Percentiles rank a stretch among this genome's conserved stretches.
These are phyloP conservation scores for Caenorhabditis sulstoni DNA, from an alignment of 2,888 invertebrate species.

Conservation along the genomic window DNA sequence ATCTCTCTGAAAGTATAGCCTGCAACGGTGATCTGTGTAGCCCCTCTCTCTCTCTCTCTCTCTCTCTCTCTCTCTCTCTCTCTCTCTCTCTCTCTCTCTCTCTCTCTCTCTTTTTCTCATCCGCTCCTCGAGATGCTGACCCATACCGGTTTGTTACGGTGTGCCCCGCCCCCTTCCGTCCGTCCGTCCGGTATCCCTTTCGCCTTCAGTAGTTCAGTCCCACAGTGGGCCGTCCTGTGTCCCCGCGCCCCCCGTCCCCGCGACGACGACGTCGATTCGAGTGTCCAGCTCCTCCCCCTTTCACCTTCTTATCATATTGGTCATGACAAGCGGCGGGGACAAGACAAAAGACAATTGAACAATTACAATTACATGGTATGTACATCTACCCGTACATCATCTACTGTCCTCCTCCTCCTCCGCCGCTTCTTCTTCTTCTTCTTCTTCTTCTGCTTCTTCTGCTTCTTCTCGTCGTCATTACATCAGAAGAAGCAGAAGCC, in stretches of 20 bases:
- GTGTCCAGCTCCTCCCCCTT: conserved; percentile 52
- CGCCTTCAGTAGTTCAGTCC: conserved; percentile 15
- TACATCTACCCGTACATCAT: conserved; percentile 54
- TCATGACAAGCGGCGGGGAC: conserved; percentile 49
- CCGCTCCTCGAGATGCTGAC: conserved; percentile 10
- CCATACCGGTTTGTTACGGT: conserved; percentile 52
- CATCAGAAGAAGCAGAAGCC: conserved; percentile 54
- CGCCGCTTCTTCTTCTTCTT: conserved; percentile 14
- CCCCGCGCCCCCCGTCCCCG: background rate
- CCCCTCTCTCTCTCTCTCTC: background rate
- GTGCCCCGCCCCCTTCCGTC: conserved; percentile 22
- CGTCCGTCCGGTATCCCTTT: background rate
- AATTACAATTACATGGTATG: conserved; percentile 58
- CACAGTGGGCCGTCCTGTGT: background rate
- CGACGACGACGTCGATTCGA: no score
- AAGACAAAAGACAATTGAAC: conserved; percentile 57
- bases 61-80: conserved; percentile 1
- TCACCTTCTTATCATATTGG: conserved; percentile 58
- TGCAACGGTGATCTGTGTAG: background rate
- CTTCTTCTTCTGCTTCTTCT: conserved; percentile 30
- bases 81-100: conserved; percentile 7
- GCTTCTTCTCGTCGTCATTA: conserved; percentile 47
- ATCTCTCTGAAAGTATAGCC: conserved; percentile 28
- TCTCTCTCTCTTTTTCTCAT: background rate
- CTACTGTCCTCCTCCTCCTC: no score